Evolutionary conservation across 2,797 vertebrate species (phyloP).

Genomic region (Ctenopoma kingsleyae): DNA sequence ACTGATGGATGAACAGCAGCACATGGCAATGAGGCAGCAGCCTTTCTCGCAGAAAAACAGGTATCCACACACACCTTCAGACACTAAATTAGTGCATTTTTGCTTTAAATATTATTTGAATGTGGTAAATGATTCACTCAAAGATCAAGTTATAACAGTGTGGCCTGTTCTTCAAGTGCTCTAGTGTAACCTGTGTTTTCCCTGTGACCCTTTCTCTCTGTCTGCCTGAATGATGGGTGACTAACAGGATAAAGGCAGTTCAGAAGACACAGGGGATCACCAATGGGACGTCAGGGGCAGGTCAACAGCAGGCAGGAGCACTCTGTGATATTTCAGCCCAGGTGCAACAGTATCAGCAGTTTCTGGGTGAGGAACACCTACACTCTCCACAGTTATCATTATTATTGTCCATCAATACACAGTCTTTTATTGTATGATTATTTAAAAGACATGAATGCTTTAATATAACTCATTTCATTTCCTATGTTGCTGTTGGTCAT

Average conservation of each 20-base stretch:
- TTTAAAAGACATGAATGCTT: background rate
- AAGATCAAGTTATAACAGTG: background rate
- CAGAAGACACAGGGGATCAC: constrained; percentile 92
- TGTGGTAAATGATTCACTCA: background rate
- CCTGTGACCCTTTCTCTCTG: background rate
- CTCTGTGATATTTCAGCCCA: constrained; percentile 93
- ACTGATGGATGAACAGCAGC: constrained; percentile 94
- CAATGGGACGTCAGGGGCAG: constrained; percentile 87
- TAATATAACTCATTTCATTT: background rate
- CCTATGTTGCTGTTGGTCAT: background rate
- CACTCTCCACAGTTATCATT: background rate
- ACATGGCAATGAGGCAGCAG: constrained; percentile 94
- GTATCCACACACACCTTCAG: constrained; percentile 60
- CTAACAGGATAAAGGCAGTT: constrained; percentile 88
- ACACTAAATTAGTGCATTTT: background rate
- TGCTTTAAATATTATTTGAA: background rate
- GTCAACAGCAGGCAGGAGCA: constrained; percentile 83
- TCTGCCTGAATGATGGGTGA: constrained; percentile 11
- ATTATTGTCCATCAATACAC: background rate
- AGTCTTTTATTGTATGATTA: background rate
- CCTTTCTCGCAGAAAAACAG: constrained; percentile 94
- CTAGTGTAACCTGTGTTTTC: background rate
- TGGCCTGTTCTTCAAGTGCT: background rate
- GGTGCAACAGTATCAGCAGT: constrained; percentile 96
- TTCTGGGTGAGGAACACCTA: constrained; percentile 87